Percentiles rank a stretch among this genome's conserved stretches.
Conservation (phyloP, 2,888 invertebrate species). For the Troglohyphantes excavatus region DNA sequence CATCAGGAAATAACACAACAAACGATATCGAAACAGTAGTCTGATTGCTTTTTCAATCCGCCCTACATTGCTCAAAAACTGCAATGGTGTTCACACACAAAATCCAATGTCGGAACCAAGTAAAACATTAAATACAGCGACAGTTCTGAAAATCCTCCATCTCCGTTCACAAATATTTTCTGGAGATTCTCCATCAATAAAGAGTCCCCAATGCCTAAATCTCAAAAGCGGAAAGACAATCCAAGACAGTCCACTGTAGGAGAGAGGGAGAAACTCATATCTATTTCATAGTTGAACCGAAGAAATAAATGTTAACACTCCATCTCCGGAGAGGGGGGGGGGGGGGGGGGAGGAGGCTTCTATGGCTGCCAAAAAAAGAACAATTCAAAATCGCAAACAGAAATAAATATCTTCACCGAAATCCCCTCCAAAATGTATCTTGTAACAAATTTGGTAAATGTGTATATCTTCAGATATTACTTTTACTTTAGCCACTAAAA, state of each 20-base stretch:
- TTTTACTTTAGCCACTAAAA: no score
- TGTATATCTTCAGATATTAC: no score
- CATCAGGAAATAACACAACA: no score
- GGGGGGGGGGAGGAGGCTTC: constrained; percentile 2
- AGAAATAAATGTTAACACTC: constrained; percentile 62
- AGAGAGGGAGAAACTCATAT: background rate
- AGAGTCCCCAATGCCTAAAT: background rate
- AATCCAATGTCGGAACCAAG: background rate
- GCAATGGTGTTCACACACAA: no score
- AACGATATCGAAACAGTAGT: no score
- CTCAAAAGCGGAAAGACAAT: background rate
- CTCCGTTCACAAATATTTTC: background rate
- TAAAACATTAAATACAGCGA: background rate
- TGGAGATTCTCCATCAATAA: background rate
- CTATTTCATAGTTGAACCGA: constrained; percentile 18
- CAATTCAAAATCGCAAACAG: background rate
- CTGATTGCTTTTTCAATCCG: no score
- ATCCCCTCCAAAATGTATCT: no score
- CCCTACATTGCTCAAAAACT: no score
- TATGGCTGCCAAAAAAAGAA: background rate
- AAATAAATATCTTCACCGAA: no score
- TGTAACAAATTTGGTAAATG: no score
- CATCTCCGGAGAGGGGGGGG: constrained; percentile 31
- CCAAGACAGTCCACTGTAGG: background rate
- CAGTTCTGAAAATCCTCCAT: background rate